Conservation (phyloP, 2,888 invertebrate species). For the Ochropleura leucogaster region DNA sequence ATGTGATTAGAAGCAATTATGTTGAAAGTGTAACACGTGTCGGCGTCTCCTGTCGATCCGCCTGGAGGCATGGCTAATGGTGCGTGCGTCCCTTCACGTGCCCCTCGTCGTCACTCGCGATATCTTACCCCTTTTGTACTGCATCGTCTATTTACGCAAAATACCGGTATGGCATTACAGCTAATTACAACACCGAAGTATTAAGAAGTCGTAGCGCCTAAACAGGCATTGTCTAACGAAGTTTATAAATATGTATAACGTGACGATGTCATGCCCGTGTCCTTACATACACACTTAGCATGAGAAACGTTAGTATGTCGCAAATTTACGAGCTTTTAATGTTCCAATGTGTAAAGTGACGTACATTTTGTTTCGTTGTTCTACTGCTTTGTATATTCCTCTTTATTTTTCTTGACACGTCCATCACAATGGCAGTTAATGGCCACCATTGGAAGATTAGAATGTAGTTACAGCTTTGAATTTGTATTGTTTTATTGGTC, state of each 20-base stretch:
- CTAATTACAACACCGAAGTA: slow-evolving; percentile 41
- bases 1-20: slow-evolving; percentile 88
- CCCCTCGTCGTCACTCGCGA: slow-evolving; percentile 67
- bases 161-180: slow-evolving; percentile 46
- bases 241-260: slow-evolving; percentile 59
- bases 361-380: slow-evolving; percentile 55
- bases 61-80: slow-evolving; percentile 86
- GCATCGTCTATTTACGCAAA: slow-evolving; percentile 40
- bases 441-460: slow-evolving; percentile 61
- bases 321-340: slow-evolving; percentile 65
- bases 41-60: slow-evolving; percentile 82
- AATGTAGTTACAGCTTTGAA: slow-evolving; percentile 63
- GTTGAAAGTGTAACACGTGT: slow-evolving; percentile 88
- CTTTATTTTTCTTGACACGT: slow-evolving; percentile 65
- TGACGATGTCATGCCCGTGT: slow-evolving; percentile 56
- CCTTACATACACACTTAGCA: slow-evolving; percentile 63
- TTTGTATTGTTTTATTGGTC: slow-evolving; percentile 62
- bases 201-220: slow-evolving; percentile 46
- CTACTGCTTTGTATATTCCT: slow-evolving; percentile 39
- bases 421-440: slow-evolving; percentile 56
- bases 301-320: slow-evolving; percentile 62
- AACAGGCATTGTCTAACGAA: slow-evolving; percentile 57
- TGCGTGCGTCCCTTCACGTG: slow-evolving; percentile 78
- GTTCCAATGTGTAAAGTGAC: slow-evolving; percentile 61
- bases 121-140: slow-evolving; percentile 80